Evolutionary conservation across 2,888 invertebrate genomes (phyloP), one percentile per base, ranked within the genome.

Genomic region (Buathra laborator): DNA sequence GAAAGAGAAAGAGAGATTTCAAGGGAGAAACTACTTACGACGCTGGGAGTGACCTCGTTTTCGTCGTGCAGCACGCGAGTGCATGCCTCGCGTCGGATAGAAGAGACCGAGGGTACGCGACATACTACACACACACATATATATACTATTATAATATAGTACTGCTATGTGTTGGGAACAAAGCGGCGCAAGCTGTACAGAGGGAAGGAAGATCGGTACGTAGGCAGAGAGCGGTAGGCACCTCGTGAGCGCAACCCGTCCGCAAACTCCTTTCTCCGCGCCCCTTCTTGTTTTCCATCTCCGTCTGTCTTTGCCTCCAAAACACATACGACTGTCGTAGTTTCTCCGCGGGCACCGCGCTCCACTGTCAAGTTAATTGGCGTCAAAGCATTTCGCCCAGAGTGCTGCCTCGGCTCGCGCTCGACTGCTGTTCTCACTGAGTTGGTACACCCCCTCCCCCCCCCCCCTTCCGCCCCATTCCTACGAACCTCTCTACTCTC

Each of bases 291-390:
- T 81, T 81, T 78, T 78, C 74, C 74, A 68, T 84, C 64, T 72
- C 66, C 56, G 44, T 82, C 66, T 53, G 51, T 76, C 75, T 85
- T 66, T 48, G 53, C 67, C 75, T 75, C 77, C 75, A 81, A 75
- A 59, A 29, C 37, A 59, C 29, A 59, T 32, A 59, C 59, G 64
- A 12, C 71, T 71, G 71, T 79, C 82, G 79, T 82, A 74, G 71
- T 79, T 80, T 76, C 85, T 85, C 79, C 79, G 76, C 82, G 75
- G 70, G 85, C 78, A 81, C 53, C 84, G 62, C 46, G 29, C 77
- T 85, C 81, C 43, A 64, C 84, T 85, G 85, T 85, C 85, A 82
- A 79, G 85, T 85, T 85, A 85, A 85, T 85, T 85, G 85, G 82
- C 85, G 85, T 82, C 85, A 82, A 85, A 85, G 85, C 85, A 85